Conservation (phyloP, 1,140 invertebrate genomes). For the Drosophila nebulosa region DNA sequence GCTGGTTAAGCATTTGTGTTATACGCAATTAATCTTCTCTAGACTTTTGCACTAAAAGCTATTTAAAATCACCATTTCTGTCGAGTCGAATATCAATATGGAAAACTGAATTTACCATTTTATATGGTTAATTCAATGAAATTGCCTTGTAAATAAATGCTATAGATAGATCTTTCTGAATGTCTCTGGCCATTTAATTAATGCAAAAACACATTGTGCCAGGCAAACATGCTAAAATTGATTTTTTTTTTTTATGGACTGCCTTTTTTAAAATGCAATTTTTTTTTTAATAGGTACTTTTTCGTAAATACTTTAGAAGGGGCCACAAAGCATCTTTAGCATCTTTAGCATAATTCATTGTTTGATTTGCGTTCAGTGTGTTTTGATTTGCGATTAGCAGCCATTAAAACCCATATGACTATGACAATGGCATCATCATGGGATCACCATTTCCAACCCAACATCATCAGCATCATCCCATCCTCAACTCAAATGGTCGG, state of each 20-base stretch:
- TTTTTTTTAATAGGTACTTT: background rate
- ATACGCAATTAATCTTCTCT: background rate
- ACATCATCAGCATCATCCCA: constrained; percentile 20
- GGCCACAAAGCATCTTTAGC: background rate
- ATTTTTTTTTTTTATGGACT: background rate
- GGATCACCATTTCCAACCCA: background rate
- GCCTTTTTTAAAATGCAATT: background rate
- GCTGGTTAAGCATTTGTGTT: background rate
- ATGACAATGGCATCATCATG: constrained; percentile 50
- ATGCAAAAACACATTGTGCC: constrained; percentile 39
- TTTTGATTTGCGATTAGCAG: constrained; percentile 52
- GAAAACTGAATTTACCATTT: constrained; percentile 2
- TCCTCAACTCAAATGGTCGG: background rate
- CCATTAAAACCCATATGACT: constrained; percentile 18
- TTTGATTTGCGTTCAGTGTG: constrained; percentile 54
- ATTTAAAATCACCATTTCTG: background rate
- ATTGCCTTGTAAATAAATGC: constrained; percentile 1
- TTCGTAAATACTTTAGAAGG: background rate
- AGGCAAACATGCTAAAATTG: constrained; percentile 14
- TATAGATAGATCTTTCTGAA: constrained; percentile 11
- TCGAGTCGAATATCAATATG: background rate
- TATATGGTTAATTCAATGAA: constrained; percentile 14
- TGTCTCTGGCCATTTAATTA: constrained; percentile 37
- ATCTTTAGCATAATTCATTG: constrained; percentile 56
- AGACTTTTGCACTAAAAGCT: background rate